Evolutionary conservation across 2,113 vertebrate species (phyloP), one percentile per base, ranked within the genome.

Genomic region (Lophius piscatorius): DNA sequence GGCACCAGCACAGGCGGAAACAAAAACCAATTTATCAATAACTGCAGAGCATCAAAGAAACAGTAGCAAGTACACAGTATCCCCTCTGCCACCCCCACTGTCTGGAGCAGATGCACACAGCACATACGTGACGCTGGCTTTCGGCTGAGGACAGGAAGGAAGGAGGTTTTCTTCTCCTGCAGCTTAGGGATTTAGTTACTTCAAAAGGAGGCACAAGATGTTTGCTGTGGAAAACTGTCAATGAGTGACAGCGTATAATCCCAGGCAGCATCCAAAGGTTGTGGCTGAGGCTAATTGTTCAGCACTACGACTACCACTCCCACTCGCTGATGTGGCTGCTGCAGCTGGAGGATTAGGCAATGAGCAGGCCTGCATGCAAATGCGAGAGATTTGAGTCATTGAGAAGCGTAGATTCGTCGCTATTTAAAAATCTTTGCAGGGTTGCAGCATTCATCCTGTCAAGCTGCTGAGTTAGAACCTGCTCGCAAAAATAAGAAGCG

Each of bases 161-260:
- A n/a, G 62, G 51, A 59, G 41, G 36, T 23, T 70, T 54, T 67
- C 71, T 74, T 72, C 69, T 54, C 36, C 59, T 17, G 54, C 51
- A 66, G 72, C 69, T 85, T 64, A 74, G 62, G 56, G 72, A 77
- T 87, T 89, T 81, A 72, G 38, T 45, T 33, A 78, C 82, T 88
- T 90, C 85, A 90, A 89, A 86, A 83, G 74, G 24, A 74, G 45
- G 16, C 61, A 17, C 13, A 60, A 64, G 46, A 51, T 61, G 57
- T 26, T 35, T 82, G 63, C 76, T 29, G 54, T 21, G 40, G 59
- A 49, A 67, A 81, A 52, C 79, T 74, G 63, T 80, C 83, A 75
- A 36, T 61, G 68, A 82, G 45, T 66, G 69, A 78, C 70, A 48
- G 73, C 4, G 39, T 63, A 52, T 78, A 82, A 84, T 56, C 72